Conservation (phyloP, 2,113 vertebrate species). For the Coreoperca whiteheadi region DNA sequence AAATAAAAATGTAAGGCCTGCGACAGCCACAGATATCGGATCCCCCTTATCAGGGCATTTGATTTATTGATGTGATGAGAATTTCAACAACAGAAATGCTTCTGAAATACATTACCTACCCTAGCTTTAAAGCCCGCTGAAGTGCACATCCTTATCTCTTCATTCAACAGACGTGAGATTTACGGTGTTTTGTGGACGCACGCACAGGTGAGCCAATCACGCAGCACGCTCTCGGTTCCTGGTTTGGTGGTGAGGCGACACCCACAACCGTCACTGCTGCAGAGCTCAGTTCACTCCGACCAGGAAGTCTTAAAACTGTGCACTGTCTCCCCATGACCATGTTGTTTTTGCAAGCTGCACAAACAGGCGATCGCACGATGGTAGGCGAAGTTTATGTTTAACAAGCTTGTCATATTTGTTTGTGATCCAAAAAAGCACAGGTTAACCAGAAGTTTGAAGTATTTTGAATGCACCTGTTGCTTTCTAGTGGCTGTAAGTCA, state of each 20-base stretch:
- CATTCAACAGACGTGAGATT: neutral
- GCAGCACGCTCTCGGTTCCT: conserved; percentile 18
- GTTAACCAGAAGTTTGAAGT: neutral
- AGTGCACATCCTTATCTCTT: neutral
- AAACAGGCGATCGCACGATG: conserved; percentile 19
- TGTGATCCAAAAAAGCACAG: neutral
- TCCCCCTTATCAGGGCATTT: too few species aligned
- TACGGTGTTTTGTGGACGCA: accelerated
- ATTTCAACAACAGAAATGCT: too few species aligned
- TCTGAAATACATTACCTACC: too few species aligned
- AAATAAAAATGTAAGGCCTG: too few species aligned
- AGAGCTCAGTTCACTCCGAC: neutral
- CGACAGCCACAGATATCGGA: too few species aligned
- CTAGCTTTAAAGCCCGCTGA: too few species aligned
- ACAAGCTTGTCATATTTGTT: neutral
- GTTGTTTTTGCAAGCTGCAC: conserved; percentile 27
- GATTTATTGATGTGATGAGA: too few species aligned
- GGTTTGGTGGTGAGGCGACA: neutral
- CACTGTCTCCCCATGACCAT: neutral
- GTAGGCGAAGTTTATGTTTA: conserved; percentile 28
- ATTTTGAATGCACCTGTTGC: neutral
- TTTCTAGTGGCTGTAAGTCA: neutral
- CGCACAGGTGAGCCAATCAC: conserved; percentile 35
- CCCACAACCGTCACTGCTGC: neutral
- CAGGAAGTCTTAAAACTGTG: conserved; percentile 30